Base-by-base conservation (phyloP, 2,113 vertebrate genomes). In the Pseudolaguvia tuberculata region DNA sequence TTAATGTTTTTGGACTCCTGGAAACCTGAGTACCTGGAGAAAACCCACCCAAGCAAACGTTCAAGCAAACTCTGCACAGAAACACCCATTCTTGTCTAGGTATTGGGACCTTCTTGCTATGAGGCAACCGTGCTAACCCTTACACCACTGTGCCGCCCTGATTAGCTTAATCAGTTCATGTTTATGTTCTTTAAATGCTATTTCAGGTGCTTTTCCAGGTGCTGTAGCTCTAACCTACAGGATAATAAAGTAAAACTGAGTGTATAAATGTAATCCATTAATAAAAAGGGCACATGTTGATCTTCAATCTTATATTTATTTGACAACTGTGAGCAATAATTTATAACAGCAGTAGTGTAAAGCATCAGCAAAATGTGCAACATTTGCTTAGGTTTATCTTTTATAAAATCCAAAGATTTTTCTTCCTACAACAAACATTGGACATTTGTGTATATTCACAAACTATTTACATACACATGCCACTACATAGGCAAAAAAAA, bases 311-410 rank as follows among this genome's bases (percentile, higher is more conserved):
- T 86, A 93, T 86, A 82, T 91, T 91, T 92, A 96, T 97, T 96
- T 93, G 93, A 88, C 86, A 91, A 91, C 88, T 94, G 92, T 93
- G 93, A 92, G 91, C 88, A 94, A 96, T 97, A 97, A 96, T 94
- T 98, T 97, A 96, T 91, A 91, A 95, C 94, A 93, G 93, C 93
- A 79, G 92, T 94, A 94, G 94, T 94, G 93, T 89, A 92, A 95
- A 96, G 95, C 95, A 84, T 93, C 93, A 94, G 95, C 87, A 80
- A 95, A 94, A 95, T 95, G 93, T 95, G 93, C 94, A 94, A 93
- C 91, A 91, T 89, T 87, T 86, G 84, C 90, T 92, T 90, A 90
- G 90, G 91, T 85, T 91, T 91, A 88, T 91, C 88, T 88, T 92
- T 91, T 75, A 86, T 82, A 88, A 88, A 95, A 92, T 91, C 88